These are phyloP conservation scores for Channa maculata DNA, from an alignment of 2,113 vertebrate species.

Conservation along the genomic window DNA sequence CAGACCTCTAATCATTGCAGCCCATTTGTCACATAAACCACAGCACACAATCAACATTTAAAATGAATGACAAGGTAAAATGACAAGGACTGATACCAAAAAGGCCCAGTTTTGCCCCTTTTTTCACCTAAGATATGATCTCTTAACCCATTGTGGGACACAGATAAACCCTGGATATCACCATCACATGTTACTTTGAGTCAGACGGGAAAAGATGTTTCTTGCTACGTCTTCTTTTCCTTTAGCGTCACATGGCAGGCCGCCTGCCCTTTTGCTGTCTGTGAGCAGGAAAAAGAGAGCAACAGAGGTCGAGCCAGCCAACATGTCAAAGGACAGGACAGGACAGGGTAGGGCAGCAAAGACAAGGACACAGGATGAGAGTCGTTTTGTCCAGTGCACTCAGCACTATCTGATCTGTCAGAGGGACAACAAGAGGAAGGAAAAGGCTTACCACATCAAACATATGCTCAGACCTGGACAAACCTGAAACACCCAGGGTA, in stretches of 20 bases:
- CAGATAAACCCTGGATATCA: conserved; percentile 10
- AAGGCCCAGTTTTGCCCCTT: background rate
- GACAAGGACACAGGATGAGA: conserved; percentile 58
- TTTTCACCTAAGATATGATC: background rate
- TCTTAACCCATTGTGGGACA: background rate
- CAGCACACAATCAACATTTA: background rate
- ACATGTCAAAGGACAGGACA: conserved; percentile 40
- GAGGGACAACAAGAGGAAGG: conserved; percentile 51
- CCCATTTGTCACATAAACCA: background rate
- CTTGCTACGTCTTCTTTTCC: conserved; percentile 34
- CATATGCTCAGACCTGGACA: conserved; percentile 14
- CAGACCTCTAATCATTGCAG: conserved; percentile 18
- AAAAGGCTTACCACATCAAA: conserved; percentile 24
- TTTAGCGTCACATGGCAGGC: conserved; percentile 13
- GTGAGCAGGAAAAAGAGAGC: conserved; percentile 42
- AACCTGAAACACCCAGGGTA: background rate
- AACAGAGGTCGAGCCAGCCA: background rate
- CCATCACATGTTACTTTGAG: conserved; percentile 28
- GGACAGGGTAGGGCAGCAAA: conserved; percentile 18
- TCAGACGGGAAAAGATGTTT: conserved; percentile 20
- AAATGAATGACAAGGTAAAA: background rate
- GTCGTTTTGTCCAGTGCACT: conserved; percentile 40
- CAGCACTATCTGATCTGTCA: conserved; percentile 53
- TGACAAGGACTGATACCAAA: background rate
- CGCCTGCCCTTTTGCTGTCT: conserved; percentile 10